Percentiles rank a stretch among this genome's conserved stretches.
These are phyloP conservation scores for Sorex fumeus DNA, from an alignment of 2,113 vertebrate species.

Conservation along the genomic window DNA sequence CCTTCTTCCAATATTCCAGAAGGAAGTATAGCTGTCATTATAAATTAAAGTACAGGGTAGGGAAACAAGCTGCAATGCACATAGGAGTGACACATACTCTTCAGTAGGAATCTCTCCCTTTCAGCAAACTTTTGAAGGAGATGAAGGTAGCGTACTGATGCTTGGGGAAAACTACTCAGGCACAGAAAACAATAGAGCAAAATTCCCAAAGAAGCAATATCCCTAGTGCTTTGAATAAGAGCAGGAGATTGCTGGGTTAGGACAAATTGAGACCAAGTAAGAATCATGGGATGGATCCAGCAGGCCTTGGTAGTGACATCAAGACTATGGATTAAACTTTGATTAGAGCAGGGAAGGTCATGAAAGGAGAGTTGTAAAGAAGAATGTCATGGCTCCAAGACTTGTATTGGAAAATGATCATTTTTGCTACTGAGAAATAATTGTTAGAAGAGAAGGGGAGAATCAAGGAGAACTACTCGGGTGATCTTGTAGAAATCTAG, in stretches of 20 bases:
- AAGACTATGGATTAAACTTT: not conserved
- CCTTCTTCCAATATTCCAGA: not conserved
- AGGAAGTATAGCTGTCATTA: not conserved
- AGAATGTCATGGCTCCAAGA: not conserved
- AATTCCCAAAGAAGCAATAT: not conserved
- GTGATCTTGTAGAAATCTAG: no score
- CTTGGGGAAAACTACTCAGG: not conserved
- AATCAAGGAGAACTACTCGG: no score
- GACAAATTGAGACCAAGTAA: not conserved
- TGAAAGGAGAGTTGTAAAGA: no score
- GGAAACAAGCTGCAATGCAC: no score
- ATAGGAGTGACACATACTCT: no score
- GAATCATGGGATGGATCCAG: not conserved
- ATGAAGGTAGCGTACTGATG: not conserved
- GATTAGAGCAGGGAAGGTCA: not conserved
- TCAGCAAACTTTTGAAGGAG: not conserved
- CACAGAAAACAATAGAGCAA: not conserved
- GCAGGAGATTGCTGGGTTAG: not conserved
- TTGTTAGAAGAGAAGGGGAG: no score
- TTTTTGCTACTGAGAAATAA: no score
- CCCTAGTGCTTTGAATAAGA: not conserved
- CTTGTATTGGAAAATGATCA: no score
- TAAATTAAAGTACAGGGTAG: no score
- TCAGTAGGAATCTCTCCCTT: not conserved
- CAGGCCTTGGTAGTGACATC: not conserved